Evolutionary conservation across 2,888 invertebrate genomes (phyloP).

Genomic region (Hirudinaria manillensis): DNA sequence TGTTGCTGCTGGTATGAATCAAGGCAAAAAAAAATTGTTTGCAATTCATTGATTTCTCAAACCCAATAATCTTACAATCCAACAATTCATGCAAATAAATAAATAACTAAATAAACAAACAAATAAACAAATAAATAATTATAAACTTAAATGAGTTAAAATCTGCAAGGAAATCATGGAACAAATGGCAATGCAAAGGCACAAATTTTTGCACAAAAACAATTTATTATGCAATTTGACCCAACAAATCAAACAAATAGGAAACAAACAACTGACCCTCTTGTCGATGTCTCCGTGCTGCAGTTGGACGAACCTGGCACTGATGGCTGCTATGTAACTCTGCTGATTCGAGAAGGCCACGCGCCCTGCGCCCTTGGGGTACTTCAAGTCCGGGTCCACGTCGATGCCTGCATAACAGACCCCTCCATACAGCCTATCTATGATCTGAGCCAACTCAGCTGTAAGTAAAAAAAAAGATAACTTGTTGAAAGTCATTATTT

Average conservation of each 20-base stretch:
- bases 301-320: conserved; percentile 93
- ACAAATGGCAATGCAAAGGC: not conserved
- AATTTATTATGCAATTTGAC: too few relatives aligned
- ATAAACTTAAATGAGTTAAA: not conserved
- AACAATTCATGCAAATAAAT: not conserved
- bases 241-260: not conserved
- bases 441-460: conserved; percentile 96
- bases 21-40: too few relatives aligned
- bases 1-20: too few relatives aligned
- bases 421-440: conserved; percentile 95
- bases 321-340: conserved; percentile 96
- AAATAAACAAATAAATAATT: not conserved
- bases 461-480: conserved; percentile 26
- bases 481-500: not conserved
- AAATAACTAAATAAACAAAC: not conserved
- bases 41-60: too few relatives aligned
- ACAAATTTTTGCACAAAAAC: too few relatives aligned
- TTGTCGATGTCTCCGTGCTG: conserved; percentile 98
- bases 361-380: conserved; percentile 96
- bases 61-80: too few relatives aligned
- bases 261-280: conserved; percentile 62
- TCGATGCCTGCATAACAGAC: conserved; percentile 99
- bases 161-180: not conserved
- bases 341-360: conserved; percentile 98
- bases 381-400: conserved; percentile 96